phyloP scores from a whole-genome alignment of 2,888 invertebrate species.

The Apodemia mormo region DNA sequence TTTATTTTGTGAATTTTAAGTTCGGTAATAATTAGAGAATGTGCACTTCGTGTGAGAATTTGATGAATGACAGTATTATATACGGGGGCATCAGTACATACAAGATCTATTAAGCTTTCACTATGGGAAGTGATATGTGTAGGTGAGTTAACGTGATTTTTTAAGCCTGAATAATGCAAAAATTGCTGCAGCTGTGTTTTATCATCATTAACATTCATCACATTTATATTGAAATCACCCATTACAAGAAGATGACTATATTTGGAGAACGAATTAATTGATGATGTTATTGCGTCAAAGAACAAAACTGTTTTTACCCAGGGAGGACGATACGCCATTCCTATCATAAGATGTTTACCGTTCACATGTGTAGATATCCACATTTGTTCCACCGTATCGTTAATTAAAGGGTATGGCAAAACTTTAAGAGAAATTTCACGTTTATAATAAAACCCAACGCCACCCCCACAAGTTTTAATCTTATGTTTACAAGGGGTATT shows the following conservation, averaged over 20 bases:
- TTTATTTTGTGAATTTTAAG: constrained; percentile 1
- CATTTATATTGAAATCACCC: background rate
- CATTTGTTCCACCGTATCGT: background rate
- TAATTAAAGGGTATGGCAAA: background rate
- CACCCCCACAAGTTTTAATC: background rate
- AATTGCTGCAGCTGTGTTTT: constrained; percentile 4
- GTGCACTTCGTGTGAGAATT: background rate
- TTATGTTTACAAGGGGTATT: background rate
- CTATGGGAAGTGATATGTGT: background rate
- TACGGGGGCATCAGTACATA: background rate
- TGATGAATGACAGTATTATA: background rate
- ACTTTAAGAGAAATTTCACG: background rate
- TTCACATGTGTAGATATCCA: background rate
- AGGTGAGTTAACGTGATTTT: background rate
- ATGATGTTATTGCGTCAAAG: background rate
- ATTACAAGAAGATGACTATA: background rate
- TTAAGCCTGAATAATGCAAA: background rate
- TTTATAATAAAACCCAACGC: constrained; percentile 10
- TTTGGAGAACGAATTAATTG: background rate
- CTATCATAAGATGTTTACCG: background rate
- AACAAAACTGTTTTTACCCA: background rate
- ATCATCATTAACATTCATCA: background rate
- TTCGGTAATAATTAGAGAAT: background rate
- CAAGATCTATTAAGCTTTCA: background rate
- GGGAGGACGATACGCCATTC: background rate